Conservation (phyloP, 2,113 vertebrate species). For the Rhinopomastus cyanomelas region DNA sequence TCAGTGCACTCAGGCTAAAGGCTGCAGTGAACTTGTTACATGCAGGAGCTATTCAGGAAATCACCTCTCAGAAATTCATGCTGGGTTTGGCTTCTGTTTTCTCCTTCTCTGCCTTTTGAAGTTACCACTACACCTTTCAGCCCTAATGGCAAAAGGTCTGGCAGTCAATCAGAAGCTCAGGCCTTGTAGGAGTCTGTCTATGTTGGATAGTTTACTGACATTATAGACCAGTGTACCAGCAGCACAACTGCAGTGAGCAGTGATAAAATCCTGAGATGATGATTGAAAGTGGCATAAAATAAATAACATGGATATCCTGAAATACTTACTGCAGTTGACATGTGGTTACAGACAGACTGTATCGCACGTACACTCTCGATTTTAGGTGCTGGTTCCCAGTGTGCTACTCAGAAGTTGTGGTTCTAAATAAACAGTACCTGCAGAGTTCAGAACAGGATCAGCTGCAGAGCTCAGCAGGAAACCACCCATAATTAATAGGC, state of each 20-base stretch:
- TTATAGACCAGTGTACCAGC: neutral
- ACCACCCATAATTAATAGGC: neutral
- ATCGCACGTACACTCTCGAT: neutral
- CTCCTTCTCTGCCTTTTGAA: neutral
- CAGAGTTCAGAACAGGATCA: neutral
- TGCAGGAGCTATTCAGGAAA: neutral
- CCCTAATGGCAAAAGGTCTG: neutral
- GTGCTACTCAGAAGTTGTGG: neutral
- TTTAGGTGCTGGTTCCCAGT: neutral
- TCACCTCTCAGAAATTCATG: neutral
- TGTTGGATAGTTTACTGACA: neutral
- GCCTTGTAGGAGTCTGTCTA: neutral
- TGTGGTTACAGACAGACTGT: neutral
- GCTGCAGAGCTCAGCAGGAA: neutral
- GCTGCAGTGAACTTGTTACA: neutral
- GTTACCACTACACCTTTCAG: neutral
- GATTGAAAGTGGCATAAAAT: neutral
- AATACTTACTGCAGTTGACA: neutral
- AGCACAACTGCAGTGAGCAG: neutral
- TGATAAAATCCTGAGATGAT: neutral
- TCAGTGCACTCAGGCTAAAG: neutral
- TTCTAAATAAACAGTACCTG: neutral
- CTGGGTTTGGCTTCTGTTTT: constrained; percentile 14
- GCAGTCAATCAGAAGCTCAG: neutral
- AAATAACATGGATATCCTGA: neutral